These are phyloP conservation scores for Brevimyrus niger DNA, from an alignment of 2,113 vertebrate species.

Conservation along the genomic window DNA sequence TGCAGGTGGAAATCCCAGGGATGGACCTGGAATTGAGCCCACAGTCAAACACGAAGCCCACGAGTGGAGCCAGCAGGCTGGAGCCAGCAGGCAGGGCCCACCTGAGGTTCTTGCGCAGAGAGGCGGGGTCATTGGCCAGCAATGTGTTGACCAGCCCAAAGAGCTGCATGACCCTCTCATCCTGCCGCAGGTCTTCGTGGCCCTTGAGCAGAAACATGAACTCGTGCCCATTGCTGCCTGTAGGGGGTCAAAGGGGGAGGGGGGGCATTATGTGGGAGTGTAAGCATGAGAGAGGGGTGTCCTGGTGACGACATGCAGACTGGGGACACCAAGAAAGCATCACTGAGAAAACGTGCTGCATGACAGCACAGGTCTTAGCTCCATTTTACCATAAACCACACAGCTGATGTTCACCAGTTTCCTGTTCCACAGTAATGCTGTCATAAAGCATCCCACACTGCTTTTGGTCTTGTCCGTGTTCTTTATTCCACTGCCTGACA, in stretches of 20 bases:
- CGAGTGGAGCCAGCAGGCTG: background rate
- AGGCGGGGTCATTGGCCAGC: conserved; percentile 92
- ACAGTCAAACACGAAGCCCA: background rate
- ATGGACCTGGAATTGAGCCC: background rate
- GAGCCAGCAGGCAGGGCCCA: conserved; percentile 25
- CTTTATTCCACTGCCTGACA: too few species aligned
- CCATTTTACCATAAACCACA: background rate
- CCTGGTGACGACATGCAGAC: background rate
- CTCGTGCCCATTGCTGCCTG: conserved; percentile 96
- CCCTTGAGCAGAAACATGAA: conserved; percentile 98
- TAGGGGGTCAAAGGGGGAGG: conserved; percentile 19
- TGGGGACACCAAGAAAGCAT: background rate
- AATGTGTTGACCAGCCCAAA: conserved; percentile 96
- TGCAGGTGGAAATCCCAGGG: background rate
- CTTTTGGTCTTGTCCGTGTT: too few species aligned
- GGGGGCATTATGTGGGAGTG: background rate
- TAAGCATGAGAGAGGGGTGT: background rate
- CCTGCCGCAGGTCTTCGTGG: conserved; percentile 92
- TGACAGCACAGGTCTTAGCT: background rate
- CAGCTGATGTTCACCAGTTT: background rate
- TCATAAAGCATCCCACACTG: too few species aligned
- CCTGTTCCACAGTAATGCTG: background rate
- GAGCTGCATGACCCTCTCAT: conserved; percentile 97
- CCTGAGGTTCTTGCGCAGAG: conserved; percentile 98
- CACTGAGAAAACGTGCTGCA: background rate